Evolutionary conservation across 2,797 vertebrate species (phyloP), one percentile per base, ranked within the genome.

Genomic region (Synanceia verrucosa): DNA sequence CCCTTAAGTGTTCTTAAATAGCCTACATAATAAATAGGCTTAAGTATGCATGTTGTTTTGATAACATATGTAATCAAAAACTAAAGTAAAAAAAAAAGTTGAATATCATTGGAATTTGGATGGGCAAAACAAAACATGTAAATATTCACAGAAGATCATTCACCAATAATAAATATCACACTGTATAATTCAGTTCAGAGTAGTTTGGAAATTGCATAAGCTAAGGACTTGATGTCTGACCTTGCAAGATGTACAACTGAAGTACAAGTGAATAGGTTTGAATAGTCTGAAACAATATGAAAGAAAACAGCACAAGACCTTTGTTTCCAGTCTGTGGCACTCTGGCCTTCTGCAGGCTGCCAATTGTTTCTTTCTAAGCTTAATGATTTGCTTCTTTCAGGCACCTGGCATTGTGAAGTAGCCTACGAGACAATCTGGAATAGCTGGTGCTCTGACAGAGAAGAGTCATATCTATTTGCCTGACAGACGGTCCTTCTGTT

Each of bases 311-410:
- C 44, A 23, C 28, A 36, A n/a, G 66, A 66, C 62, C 28, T 36
- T 36, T 62, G 57, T 51, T 56, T 37, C 65, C 53, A 57, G 18
- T 31, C 62, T 74, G 60, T 62, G 60, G 14, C 65, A 28, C 51
- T 29, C 43, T 56, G 65, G 44, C 66, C 37, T 53, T 62, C 28
- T 36, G 63, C 52, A 58, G 9, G 2, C 41, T 59, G 28, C 67
- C 46, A 41, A 19, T 34, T 70, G 52, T 52, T 62, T 75, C 24
- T 57, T 21, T 58, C 44, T 39, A 29, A 57, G 56, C 57, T 53
- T 33, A 43, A 55, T 37, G 52, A 34, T 43, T 58, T 48, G 37
- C 44, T 57, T 58, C 18, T 11, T 56, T 29, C 52, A 67, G 62
- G 68, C 64, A 76, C 67, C 63, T 52, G 44, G 51, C 46, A 53